Conservation (phyloP, 2,888 invertebrate genomes). For the Anarsia innoxiella region DNA sequence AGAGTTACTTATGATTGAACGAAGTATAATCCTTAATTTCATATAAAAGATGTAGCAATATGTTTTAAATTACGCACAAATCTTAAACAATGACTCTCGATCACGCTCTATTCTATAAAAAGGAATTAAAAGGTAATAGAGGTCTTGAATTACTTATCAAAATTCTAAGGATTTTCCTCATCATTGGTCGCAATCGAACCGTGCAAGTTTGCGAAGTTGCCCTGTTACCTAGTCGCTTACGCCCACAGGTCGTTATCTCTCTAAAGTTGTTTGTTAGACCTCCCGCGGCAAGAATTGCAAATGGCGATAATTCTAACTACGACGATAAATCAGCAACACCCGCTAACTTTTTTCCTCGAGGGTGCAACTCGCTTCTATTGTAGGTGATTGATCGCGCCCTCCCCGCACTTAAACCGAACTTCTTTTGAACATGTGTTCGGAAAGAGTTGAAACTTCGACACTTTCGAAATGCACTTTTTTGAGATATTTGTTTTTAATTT, state of each 20-base stretch:
- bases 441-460: conserved; percentile 22
- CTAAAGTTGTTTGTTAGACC: conserved; percentile 51
- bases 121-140: too few relatives aligned
- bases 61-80: too few relatives aligned
- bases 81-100: too few relatives aligned
- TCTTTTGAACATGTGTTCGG: conserved; percentile 55
- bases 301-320: conserved; percentile 73
- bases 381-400: conserved; percentile 64
- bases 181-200: too few relatives aligned
- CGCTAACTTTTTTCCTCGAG: conserved; percentile 66
- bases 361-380: conserved; percentile 54
- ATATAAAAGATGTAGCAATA: too few relatives aligned
- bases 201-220: too few relatives aligned
- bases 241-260: conserved; percentile 51
- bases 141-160: too few relatives aligned
- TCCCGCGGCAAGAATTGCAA: conserved; percentile 69
- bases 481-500: conserved; percentile 38
- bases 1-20: too few relatives aligned
- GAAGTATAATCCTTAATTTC: too few relatives aligned
- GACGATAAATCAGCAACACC: conserved; percentile 66
- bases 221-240: conserved; percentile 14
- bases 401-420: conserved; percentile 47
- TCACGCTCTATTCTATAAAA: too few relatives aligned
- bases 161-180: too few relatives aligned
- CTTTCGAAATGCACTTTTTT: conserved; percentile 28